Evolutionary conservation across 2,113 vertebrate species (phyloP), one percentile per base, ranked within the genome.

Genomic region (Menidia beryllina): DNA sequence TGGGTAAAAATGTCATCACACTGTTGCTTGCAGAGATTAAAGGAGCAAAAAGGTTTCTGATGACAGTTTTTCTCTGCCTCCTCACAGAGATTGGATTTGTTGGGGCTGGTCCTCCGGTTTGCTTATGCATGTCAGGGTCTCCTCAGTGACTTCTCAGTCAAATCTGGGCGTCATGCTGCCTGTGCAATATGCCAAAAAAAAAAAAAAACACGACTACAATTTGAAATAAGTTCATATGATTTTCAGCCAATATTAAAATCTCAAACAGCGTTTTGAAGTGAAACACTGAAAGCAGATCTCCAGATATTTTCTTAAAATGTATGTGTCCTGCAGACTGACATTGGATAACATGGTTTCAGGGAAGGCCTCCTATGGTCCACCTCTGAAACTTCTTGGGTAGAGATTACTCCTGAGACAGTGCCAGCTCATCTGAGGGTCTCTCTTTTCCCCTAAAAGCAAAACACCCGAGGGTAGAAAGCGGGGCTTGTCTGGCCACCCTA

Each of bases 401-500:
- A 91, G 89, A 86, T 92, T 73, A 86, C 60, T 23, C 57, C 77
- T 83, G 81, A 82, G 91, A 92, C 88, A 92, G 83, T 88, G 79
- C 64, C 45, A 74, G 70, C 86, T 89, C 87, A 89, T 89, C 89
- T 85, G 86, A 87, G 81, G 64, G 66, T 83, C 71, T 85, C 77
- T 78, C 65, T 82, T 79, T 54, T 78, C 75, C 84, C 83, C 81
- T 72, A 74, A 83, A 90, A 89, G 55, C 84, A 88, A 89, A 92
- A 90, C 85, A 92, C 77, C 72, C 61, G 4, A 84, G 89, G 90
- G 86, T 68, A 89, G 68, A 82, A 62, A 49, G 56, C 74, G 34
- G 57, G 79, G 81, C 68, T 77, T 68, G 84, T 86, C 87, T 81
- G 84, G 77, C 88, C 88, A 86, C 89, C 86, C 78, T 78, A 76